phyloP scores from a whole-genome alignment of 2,113 vertebrate species.

The Bungarus multicinctus region DNA sequence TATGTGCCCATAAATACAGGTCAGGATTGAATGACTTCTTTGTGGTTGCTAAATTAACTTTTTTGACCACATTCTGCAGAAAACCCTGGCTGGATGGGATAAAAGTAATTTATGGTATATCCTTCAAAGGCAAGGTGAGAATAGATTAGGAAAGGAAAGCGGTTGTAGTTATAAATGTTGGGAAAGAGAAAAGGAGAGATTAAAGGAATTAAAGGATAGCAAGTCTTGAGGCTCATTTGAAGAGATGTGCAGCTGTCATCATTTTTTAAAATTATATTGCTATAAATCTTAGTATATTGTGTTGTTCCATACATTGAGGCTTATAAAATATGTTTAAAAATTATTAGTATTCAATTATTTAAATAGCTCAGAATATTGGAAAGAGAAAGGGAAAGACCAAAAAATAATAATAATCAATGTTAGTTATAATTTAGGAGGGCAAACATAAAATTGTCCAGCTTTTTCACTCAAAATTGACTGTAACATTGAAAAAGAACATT shows the following conservation, averaged over 20 bases:
- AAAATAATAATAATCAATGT: neutral
- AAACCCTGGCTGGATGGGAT: neutral
- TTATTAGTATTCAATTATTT: neutral
- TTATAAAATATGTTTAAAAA: neutral
- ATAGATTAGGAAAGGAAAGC: neutral
- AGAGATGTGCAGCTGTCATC: neutral
- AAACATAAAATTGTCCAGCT: neutral
- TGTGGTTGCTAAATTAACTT: neutral
- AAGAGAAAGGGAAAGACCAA: neutral
- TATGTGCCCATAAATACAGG: neutral
- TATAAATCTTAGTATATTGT: neutral
- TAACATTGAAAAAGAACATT: neutral
- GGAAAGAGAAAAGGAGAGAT: neutral
- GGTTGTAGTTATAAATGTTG: neutral
- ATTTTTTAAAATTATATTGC: neutral
- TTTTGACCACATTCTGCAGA: neutral
- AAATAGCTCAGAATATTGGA: neutral
- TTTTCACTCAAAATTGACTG: neutral
- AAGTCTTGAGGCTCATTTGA: neutral
- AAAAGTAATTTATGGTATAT: neutral
- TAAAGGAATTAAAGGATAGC: neutral
- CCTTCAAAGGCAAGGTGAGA: neutral
- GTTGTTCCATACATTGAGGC: neutral
- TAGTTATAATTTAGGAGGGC: neutral
- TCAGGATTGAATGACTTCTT: neutral